Conservation (phyloP, 2,113 vertebrate genomes). For the Carollia perspicillata region DNA sequence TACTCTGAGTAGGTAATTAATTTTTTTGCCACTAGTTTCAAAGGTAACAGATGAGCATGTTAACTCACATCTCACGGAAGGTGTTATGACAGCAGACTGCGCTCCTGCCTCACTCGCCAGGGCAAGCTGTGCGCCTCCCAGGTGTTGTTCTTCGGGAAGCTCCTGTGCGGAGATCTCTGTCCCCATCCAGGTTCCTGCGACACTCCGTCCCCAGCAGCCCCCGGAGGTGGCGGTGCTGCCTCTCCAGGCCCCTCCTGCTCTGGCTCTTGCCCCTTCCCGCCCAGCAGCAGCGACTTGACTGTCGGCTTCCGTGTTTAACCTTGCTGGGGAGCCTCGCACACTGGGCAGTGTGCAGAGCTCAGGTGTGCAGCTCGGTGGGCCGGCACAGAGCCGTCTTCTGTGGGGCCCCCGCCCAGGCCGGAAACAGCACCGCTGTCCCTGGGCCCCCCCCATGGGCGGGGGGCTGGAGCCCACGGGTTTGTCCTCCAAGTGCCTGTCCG, state of each 20-base stretch:
- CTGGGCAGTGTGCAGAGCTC: accelerated
- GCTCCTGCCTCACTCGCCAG: not conserved
- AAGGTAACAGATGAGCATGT: not conserved
- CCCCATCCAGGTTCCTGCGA: no score
- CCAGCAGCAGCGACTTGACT: not conserved
- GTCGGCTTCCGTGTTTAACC: no score
- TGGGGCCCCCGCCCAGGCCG: not conserved
- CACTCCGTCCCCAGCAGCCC: not conserved
- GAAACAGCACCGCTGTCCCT: not conserved
- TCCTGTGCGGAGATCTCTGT: no score
- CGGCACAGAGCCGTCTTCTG: not conserved
- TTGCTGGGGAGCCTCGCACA: not conserved
- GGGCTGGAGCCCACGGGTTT: not conserved
- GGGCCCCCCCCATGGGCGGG: not conserved
- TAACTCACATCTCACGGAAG: not conserved
- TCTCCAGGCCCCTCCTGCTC: not conserved
- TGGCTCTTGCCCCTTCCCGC: not conserved
- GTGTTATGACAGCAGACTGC: not conserved
- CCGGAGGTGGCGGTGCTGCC: not conserved
- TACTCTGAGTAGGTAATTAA: not conserved
- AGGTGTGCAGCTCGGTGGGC: accelerated
- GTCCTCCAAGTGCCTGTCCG: not conserved
- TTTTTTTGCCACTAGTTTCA: not conserved
- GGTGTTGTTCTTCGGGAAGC: not conserved
- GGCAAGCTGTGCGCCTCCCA: accelerated